phyloP scores from a whole-genome alignment of 2,888 invertebrate species.

The Coremacera marginata region DNA sequence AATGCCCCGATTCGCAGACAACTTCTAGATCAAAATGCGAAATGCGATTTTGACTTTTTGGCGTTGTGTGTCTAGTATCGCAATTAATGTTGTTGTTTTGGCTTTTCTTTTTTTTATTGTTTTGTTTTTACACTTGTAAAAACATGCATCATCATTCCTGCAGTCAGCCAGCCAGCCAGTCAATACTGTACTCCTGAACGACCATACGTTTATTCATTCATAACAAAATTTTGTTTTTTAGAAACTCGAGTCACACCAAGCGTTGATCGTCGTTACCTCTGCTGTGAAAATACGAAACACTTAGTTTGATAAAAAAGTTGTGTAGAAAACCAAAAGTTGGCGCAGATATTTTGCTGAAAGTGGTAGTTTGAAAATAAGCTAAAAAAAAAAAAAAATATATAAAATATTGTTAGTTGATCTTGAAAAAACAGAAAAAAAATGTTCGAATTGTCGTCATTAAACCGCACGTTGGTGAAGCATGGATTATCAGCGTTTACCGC shows the following conservation, averaged over 20 bases:
- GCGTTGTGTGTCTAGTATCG: neutral
- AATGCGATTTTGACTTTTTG: conserved; percentile 7
- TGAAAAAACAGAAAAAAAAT: conserved; percentile 42
- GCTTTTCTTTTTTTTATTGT: neutral
- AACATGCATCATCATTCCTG: neutral
- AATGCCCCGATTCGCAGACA: conserved; percentile 16
- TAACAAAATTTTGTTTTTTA: conserved; percentile 10
- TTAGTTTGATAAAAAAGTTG: neutral
- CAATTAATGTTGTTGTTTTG: neutral
- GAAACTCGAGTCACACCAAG: conserved; percentile 4
- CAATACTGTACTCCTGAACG: neutral
- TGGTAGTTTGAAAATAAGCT: neutral
- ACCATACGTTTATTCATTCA: conserved; percentile 19
- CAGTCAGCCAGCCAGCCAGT: conserved; percentile 5
- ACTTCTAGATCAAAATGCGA: conserved; percentile 30
- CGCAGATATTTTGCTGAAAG: neutral
- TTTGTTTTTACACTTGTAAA: neutral
- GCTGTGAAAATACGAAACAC: neutral
- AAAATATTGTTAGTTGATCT: neutral
- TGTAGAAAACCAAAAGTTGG: neutral
- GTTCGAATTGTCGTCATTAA: conserved; percentile 55
- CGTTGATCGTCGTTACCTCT: conserved; percentile 17
- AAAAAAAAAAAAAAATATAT: neutral
- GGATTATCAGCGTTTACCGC: conserved; percentile 50
- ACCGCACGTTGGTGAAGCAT: conserved; percentile 52